Base-by-base conservation (phyloP, 2,797 vertebrate genomes). In the Falco biarmicus region DNA sequence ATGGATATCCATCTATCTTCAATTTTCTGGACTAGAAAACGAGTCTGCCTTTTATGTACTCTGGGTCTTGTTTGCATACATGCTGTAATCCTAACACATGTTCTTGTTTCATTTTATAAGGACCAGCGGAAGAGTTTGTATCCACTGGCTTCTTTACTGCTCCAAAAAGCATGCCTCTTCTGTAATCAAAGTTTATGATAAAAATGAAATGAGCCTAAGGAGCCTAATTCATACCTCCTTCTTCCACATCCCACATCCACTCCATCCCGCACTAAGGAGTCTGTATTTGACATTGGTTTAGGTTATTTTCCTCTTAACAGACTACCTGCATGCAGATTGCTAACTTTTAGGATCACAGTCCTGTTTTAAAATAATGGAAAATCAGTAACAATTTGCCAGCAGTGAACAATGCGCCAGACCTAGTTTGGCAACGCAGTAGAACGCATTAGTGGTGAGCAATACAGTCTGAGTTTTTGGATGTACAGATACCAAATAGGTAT, bases 41-140 rank as follows among this genome's bases (percentile, higher is more conserved):
- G 7, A 31, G n/a, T 77, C 66, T 74, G 29, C 29, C 19, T 70
- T 87, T 43, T 76, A 61, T 13, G 64, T 71, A 77, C 57, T 78
- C 79, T 92, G 84, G 61, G 79, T 92, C 73, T 32, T 90, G 61
- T 91, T 80, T 85, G 69, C 79, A 73, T 59, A 41, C 11, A 85
- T 85, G 87, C 37, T 87, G 91, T 94, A 93, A 96, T 92, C 75
- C 84, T 95, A 94, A 83, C 95, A 97, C 91, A 54, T 93, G 82
- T 93, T 96, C 95, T 87, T 94, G 39, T 96, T 96, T 95, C 92
- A 75, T 92, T 96, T 97, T 95, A 94, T 89, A 92, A 94, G 92
- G 76, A 87, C 45, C 84, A 71, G 64, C 94, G 87, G 57, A 96
- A 93, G 94, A 75, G n/a, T 93, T 92, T 93, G 56, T 84, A 84